A percentile compares a stretch with the other conserved stretches of the same genome.
Evolutionary conservation across 2,113 vertebrate genomes (phyloP).

Genomic region (Thunnus maccoyii): DNA sequence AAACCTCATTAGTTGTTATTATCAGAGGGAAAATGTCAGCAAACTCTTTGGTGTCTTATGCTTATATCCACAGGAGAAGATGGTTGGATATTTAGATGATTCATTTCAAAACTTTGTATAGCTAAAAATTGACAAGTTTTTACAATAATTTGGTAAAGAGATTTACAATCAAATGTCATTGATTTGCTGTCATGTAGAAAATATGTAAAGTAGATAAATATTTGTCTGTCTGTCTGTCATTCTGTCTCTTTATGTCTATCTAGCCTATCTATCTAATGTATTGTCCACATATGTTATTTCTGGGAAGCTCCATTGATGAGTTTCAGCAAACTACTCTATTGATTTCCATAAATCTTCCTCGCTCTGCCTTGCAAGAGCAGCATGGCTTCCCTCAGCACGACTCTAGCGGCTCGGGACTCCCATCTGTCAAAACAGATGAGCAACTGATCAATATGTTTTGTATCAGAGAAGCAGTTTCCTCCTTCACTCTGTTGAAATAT

Average conservation of each 20-base stretch:
- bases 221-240: background rate
- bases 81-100: background rate
- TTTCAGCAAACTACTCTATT: slow-evolving; percentile 70
- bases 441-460: slow-evolving; percentile 69
- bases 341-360: slow-evolving; percentile 68
- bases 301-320: slow-evolving; percentile 72
- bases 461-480: slow-evolving; percentile 53
- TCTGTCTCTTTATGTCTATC: slow-evolving; percentile 17
- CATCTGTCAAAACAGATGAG: slow-evolving; percentile 64
- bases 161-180: background rate
- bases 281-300: slow-evolving; percentile 56
- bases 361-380: slow-evolving; percentile 19
- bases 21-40: slow-evolving; percentile 34
- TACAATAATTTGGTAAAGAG: background rate
- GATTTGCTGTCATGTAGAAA: background rate
- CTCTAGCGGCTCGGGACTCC: slow-evolving; percentile 34
- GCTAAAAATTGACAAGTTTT: slow-evolving; percentile 1
- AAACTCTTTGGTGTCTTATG: slow-evolving; percentile 12
- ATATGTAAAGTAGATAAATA: slow-evolving; percentile 6
- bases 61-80: slow-evolving; percentile 1
- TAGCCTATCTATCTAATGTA: slow-evolving; percentile 51
- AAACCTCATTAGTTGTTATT: slow-evolving; percentile 13
- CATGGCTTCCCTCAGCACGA: slow-evolving; percentile 46
- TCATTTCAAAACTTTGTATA: background rate
- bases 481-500: slow-evolving; percentile 49